Evolutionary conservation across 2,888 invertebrate genomes (phyloP), one percentile per base, ranked within the genome.

Genomic region (Chydorus sphaericus): DNA sequence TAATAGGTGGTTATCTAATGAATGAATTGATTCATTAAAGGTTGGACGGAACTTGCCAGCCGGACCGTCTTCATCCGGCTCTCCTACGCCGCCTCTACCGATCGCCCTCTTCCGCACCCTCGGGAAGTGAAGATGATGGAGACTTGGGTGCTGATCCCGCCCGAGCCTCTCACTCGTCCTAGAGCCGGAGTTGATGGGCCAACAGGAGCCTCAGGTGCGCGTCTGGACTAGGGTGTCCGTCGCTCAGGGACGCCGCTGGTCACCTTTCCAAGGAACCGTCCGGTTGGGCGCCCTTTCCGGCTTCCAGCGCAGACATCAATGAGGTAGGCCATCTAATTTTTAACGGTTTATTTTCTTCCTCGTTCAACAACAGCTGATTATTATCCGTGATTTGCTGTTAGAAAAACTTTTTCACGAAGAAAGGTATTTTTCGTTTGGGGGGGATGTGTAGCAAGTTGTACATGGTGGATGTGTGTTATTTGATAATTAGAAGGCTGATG

Each of bases 221-320:
- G 85, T 92, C 29, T 90, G 89, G 85, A 83, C 83, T 54, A 60
- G 52, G 54, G 60, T 57, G 16, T 51, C 57, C 31, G 68, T 93
- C 56, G 79, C 82, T 14, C 78, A 85, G 66, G 91, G 91, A 54
- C 79, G 85, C 1, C 73, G 86, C 56, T 82, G 90, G 68, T 86
- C 88, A 70, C 91, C 92, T 8, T 91, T 91, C 70, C 89, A 92
- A 72, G 93, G 92, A 56, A 90, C 90, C 31, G 85, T 91, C 63
- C 79, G 89, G 65, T 81, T 89, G 14, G 55, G 55, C 63, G 91
- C 91, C 72, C 90, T 87, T 68, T 79, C 92, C 92, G 58, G 88
- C 91, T 65, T 44, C 44, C 6, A 28, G 28, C 7, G 18, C 44
- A 4, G 44, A 44, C 23, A 18, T 23, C n/a, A n/a, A n/a, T 20